These are phyloP conservation scores for Phodopus roborovskii DNA, from an alignment of 2,113 vertebrate species.

Conservation along the genomic window DNA sequence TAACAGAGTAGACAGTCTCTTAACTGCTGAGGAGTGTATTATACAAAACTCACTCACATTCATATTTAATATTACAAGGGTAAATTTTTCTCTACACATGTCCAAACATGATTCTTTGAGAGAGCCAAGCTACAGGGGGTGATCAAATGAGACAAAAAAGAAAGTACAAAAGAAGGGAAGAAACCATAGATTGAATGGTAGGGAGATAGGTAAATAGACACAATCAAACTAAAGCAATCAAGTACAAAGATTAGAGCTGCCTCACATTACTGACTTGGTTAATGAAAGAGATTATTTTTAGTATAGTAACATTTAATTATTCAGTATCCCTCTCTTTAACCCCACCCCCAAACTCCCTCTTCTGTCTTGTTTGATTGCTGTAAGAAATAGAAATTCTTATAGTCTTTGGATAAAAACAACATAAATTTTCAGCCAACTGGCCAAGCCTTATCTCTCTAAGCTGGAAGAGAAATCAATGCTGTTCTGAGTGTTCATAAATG, in stretches of 20 bases:
- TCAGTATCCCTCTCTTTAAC: neutral
- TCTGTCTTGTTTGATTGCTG: neutral
- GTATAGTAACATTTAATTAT: neutral
- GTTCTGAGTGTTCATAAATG: neutral
- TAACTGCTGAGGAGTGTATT: neutral
- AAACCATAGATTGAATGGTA: neutral
- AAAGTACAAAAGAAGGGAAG: neutral
- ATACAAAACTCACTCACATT: neutral
- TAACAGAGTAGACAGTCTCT: neutral
- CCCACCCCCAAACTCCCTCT: neutral
- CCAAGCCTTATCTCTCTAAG: neutral
- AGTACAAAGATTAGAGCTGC: neutral
- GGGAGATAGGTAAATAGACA: neutral
- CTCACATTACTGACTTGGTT: neutral
- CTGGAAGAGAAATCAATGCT: neutral
- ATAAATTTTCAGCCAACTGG: neutral
- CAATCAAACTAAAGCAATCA: neutral
- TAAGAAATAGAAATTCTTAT: neutral
- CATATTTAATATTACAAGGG: neutral
- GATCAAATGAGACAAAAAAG: neutral
- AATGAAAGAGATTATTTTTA: constrained; percentile 15
- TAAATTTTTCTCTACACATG: neutral
- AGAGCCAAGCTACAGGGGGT: neutral
- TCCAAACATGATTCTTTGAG: constrained; percentile 3
- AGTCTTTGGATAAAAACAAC: neutral